phyloP scores from a whole-genome alignment of 1,140 invertebrate genomes.

The Coptotermes formosanus region DNA sequence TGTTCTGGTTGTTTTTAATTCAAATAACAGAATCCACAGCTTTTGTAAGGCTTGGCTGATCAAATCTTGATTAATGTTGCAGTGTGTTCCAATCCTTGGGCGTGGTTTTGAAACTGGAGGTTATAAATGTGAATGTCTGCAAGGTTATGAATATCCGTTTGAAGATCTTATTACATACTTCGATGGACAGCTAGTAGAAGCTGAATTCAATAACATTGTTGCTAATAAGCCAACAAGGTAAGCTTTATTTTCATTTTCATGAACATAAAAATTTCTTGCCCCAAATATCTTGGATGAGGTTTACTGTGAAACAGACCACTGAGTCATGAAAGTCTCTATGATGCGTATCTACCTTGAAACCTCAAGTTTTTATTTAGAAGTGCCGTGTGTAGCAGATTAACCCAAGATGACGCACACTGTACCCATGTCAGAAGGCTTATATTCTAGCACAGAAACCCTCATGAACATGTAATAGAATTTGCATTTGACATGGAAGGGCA shows the following conservation, averaged over 20 bases:
- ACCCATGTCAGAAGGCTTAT: too few species aligned
- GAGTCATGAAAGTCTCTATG: too few species aligned
- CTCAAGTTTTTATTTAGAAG: too few species aligned
- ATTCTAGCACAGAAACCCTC: too few species aligned
- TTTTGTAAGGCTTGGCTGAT: too few species aligned
- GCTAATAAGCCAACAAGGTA: conserved; percentile 71
- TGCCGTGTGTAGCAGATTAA: too few species aligned
- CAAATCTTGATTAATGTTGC: conserved; percentile 43
- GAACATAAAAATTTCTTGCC: not conserved
- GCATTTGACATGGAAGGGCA: too few species aligned
- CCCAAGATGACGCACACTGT: too few species aligned
- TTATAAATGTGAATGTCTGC: conserved; percentile 98
- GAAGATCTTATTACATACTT: conserved; percentile 93
- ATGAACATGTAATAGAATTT: too few species aligned
- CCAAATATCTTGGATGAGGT: not conserved
- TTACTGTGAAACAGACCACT: not conserved
- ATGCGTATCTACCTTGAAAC: too few species aligned
- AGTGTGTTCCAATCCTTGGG: conserved; percentile 93
- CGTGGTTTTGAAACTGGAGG: conserved; percentile 88
- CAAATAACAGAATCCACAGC: too few species aligned
- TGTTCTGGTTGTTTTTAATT: too few species aligned
- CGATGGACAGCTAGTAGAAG: conserved; percentile 93
- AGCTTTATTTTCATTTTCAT: not conserved
- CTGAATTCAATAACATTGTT: conserved; percentile 87
- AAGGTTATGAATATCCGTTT: conserved; percentile 97